Conservation (phyloP, 1,140 invertebrate species). For the Pinna nobilis region DNA sequence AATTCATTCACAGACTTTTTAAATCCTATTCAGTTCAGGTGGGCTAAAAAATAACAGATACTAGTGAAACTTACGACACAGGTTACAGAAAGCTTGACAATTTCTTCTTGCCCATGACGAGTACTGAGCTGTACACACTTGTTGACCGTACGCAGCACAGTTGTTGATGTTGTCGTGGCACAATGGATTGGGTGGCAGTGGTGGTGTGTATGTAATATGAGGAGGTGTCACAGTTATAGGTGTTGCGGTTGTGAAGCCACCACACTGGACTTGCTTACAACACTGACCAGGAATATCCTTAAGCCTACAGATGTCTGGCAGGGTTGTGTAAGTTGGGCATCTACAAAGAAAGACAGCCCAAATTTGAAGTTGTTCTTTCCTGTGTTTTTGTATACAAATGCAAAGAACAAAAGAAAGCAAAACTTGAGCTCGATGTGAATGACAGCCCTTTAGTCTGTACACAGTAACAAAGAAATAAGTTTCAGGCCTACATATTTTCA, state of each 20-base stretch:
- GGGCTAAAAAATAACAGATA: neutral
- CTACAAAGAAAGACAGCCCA: slow-evolving; percentile 24
- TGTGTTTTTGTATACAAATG: neutral
- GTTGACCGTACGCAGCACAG: slow-evolving; percentile 27
- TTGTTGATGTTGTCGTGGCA: slow-evolving; percentile 25
- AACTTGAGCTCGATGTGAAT: no score
- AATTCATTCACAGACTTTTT: neutral
- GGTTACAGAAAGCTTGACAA: slow-evolving; percentile 29
- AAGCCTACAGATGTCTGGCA: slow-evolving; percentile 38
- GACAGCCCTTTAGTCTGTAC: no score
- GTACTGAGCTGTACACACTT: slow-evolving; percentile 24
- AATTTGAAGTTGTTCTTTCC: neutral
- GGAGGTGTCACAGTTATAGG: slow-evolving; percentile 8
- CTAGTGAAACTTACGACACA: slow-evolving; percentile 28
- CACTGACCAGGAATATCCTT: slow-evolving; percentile 31
- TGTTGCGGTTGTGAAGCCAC: slow-evolving; percentile 7
- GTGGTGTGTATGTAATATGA: neutral
- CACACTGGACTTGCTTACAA: slow-evolving; percentile 44
- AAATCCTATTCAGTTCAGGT: neutral
- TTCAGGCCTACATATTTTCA: neutral
- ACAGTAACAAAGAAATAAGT: no score
- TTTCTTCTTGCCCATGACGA: slow-evolving; percentile 36
- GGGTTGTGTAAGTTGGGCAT: slow-evolving; percentile 49
- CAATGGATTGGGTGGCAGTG: slow-evolving; percentile 4
- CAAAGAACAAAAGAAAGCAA: neutral